Base-by-base conservation (phyloP, 2,888 invertebrate species). In the Lobophora halterata region DNA sequence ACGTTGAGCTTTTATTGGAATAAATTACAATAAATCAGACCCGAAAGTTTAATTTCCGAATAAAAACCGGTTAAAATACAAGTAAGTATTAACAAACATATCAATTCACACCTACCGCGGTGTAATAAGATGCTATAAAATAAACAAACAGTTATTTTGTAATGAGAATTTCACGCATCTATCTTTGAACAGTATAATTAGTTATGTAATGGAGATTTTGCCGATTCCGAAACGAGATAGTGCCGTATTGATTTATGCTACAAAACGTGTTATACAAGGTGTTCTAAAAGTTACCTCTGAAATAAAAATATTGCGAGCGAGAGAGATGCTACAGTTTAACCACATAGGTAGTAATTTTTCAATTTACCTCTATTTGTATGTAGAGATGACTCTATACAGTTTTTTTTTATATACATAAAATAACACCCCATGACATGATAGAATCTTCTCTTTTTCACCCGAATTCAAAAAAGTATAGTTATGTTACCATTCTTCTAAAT, bases 221-320 rank as follows among this genome's bases (percentile, higher is more conserved):
- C 61, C 65, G 61, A 71, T 65, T 74, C 62, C 54, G 58, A 61
- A 52, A 49, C 44, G 53, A 52, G 56, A 57, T 58, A 49, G 51
- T 73, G 68, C 67, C 54, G 60, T 66, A 75, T n/a, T 85, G 82
- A 83, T 83, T 76, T 79, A 81, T 79, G 61, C 60, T 20, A 30
- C 25, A 26, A 30, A 40, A 31, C 11, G n/a, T 8, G 17, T 23
- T 32, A 27, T 8, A 31, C 4, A 5, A 2, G 11, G 6, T 8
- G n/a, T 19, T 23, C 12, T n/a, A n/a, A n/a, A n/a, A n/a, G n/a
- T n/a, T n/a, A n/a, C n/a, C n/a, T n/a, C n/a, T n/a, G n/a, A n/a
- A n/a, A n/a, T n/a, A n/a, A n/a, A n/a, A n/a, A n/a, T n/a, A n/a
- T n/a, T n/a, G n/a, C n/a, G n/a, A n/a, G n/a, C n/a, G n/a, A n/a